Evolutionary conservation across 2,888 invertebrate species (phyloP).

Genomic region (Phytoseiulus persimilis): DNA sequence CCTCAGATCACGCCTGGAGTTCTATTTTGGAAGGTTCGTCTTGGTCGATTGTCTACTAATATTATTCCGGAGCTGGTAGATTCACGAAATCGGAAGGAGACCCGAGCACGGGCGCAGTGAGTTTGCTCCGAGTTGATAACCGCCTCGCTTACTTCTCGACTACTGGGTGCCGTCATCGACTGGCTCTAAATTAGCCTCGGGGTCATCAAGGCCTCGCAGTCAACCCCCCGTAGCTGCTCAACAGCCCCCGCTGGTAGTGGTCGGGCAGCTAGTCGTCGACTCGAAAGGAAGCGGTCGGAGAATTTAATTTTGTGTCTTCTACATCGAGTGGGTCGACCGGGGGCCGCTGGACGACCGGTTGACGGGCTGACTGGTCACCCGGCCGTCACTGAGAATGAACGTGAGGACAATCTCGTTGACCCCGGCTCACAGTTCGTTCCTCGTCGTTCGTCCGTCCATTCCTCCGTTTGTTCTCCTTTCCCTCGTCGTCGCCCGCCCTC

Average conservation of each 20-base stretch:
- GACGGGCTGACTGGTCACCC: neutral
- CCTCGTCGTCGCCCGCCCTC: neutral
- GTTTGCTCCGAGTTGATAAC: neutral
- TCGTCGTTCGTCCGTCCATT: neutral
- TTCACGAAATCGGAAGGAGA: no score
- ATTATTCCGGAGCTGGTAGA: no score
- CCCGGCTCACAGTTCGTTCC: neutral
- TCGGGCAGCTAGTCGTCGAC: neutral
- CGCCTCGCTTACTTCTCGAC: neutral
- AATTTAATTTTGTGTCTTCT: neutral
- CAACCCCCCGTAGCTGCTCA: neutral
- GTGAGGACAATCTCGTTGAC: conserved; percentile 39
- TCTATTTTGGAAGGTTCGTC: no score
- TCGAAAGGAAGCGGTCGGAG: neutral
- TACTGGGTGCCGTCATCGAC: neutral
- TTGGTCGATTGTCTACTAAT: no score
- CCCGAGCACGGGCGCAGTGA: neutral
- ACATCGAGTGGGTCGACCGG: neutral
- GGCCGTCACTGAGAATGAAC: conserved; percentile 11
- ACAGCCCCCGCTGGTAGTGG: neutral
- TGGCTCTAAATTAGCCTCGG: neutral
- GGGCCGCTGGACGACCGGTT: neutral
- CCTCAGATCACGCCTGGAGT: no score
- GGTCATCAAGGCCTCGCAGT: neutral
- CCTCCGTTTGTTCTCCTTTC: neutral